Evolutionary conservation across 2,888 invertebrate species (phyloP).

Genomic region (Eudasyphora cyanicolor): DNA sequence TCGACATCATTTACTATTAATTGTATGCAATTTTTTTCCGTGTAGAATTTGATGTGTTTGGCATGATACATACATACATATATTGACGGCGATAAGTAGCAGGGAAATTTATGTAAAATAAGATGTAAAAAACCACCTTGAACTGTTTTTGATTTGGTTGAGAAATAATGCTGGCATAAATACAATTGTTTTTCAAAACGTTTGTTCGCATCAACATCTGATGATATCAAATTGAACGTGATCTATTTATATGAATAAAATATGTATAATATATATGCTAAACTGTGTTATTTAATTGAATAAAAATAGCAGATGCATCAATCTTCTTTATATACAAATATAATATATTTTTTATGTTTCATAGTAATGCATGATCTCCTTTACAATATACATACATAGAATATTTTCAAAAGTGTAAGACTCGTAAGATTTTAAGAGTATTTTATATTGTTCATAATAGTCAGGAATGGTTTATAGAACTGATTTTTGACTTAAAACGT

Average conservation of each 20-base stretch:
- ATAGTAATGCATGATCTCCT: no score
- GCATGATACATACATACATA: neutral
- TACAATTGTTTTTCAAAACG: neutral
- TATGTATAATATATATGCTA: neutral
- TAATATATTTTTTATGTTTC: no score
- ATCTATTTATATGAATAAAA: neutral
- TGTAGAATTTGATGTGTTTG: neutral
- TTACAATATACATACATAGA: no score
- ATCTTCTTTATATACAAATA: no score
- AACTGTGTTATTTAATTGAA: no score
- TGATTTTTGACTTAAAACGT: no score
- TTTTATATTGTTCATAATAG: no score
- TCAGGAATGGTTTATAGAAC: no score
- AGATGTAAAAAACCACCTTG: constrained; percentile 5
- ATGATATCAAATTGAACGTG: neutral
- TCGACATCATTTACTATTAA: no score
- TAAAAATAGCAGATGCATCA: no score
- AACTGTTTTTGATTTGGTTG: neutral
- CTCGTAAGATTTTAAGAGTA: no score
- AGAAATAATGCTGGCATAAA: neutral
- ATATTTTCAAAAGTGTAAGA: no score
- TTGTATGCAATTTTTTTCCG: neutral
- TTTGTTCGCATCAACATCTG: neutral
- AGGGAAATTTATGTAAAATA: neutral
- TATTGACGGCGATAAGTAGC: neutral